Evolutionary conservation across 2,888 invertebrate genomes (phyloP).

Genomic region (Trichogramma evanescens): DNA sequence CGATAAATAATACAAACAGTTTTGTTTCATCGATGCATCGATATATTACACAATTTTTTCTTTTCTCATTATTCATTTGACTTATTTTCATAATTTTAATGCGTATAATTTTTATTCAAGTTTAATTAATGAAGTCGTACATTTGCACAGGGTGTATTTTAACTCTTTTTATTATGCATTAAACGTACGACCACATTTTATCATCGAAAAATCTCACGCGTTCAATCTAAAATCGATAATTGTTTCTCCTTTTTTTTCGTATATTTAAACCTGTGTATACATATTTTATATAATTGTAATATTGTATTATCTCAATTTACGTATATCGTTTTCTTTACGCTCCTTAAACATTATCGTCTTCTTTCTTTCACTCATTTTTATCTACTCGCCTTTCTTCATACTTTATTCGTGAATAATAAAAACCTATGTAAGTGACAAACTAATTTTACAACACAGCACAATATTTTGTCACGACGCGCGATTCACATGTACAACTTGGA

Average conservation of each 20-base stretch:
- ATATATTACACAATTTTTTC: constrained; percentile 13
- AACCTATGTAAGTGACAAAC: constrained; percentile 41
- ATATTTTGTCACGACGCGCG: constrained; percentile 40
- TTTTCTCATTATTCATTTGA: constrained; percentile 9
- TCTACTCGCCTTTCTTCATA: not conserved
- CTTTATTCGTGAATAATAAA: constrained; percentile 23
- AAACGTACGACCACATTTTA: constrained; percentile 1
- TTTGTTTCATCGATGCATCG: constrained; percentile 14
- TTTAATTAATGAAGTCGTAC: constrained; percentile 8
- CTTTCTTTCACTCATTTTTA: not conserved
- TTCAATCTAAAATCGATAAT: constrained; percentile 26
- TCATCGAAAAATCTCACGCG: constrained; percentile 18
- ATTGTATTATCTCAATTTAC: constrained; percentile 39
- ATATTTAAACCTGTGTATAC: constrained; percentile 20
- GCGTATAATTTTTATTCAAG: constrained; percentile 1
- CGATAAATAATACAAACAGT: not conserved
- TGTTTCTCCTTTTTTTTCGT: constrained; percentile 15
- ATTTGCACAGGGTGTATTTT: not conserved
- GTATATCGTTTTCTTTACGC: constrained; percentile 40
- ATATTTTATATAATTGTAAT: constrained; percentile 30
- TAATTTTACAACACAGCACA: constrained; percentile 48
- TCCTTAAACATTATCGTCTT: constrained; percentile 10
- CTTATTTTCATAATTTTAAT: constrained; percentile 1
- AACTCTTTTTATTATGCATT: constrained; percentile 7
- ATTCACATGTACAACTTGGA: constrained; percentile 11